Evolutionary conservation across 2,888 invertebrate species (phyloP).

Genomic region (Molorchus minor): DNA sequence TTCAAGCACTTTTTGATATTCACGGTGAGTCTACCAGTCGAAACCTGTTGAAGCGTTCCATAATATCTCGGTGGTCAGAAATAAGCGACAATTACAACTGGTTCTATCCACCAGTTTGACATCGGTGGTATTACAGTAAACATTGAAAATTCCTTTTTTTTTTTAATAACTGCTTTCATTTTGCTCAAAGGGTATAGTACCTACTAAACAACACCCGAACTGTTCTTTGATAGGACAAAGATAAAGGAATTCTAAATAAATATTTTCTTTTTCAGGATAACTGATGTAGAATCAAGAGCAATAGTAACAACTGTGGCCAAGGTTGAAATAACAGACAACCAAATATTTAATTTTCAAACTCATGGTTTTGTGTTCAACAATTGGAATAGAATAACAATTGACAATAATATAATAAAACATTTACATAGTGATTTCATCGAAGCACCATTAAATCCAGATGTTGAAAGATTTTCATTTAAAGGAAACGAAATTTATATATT

Average conservation of each 20-base stretch:
- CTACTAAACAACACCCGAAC: no score
- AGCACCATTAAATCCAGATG: slow-evolving; percentile 53
- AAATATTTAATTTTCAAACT: slow-evolving; percentile 68
- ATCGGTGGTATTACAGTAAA: no score
- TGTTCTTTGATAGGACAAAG: no score
- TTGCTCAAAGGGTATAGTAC: no score
- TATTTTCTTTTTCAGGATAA: slow-evolving; percentile 66
- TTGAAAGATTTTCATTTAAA: slow-evolving; percentile 64
- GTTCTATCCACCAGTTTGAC: no score
- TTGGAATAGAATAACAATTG: slow-evolving; percentile 72
- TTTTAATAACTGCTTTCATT: no score
- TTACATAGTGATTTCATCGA: slow-evolving; percentile 62
- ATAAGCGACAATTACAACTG: no score
- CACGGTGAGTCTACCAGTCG: no score
- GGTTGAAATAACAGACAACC: slow-evolving; percentile 69
- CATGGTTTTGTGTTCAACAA: slow-evolving; percentile 72
- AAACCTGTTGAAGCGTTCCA: no score
- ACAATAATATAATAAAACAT: slow-evolving; percentile 72
- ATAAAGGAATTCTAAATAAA: slow-evolving; percentile 73
- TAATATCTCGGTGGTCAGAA: no score
- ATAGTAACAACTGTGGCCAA: slow-evolving; percentile 72
- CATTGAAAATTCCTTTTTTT: no score
- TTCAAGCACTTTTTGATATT: no score
- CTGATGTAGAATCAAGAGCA: slow-evolving; percentile 70
- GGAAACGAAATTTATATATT: slow-evolving; percentile 68